Evolutionary conservation across 2,888 invertebrate genomes (phyloP), one percentile per base, ranked within the genome.

Genomic region (Serrognathus titanus): DNA sequence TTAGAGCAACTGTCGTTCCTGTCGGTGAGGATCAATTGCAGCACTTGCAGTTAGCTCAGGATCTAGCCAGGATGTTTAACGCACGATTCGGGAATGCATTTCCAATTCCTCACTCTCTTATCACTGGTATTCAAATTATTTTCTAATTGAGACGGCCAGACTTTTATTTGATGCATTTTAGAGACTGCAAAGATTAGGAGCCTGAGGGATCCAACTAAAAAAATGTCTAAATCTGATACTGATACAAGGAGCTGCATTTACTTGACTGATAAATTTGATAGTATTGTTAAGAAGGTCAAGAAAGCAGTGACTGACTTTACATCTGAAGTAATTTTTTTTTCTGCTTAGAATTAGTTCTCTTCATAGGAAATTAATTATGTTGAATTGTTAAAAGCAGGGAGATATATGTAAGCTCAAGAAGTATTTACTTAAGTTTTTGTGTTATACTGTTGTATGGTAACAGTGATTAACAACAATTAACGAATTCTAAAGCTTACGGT

Each of bases 161-260:
- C 7, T 39, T n/a, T 39, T 12, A 10, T 39, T n/a, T 43, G 16
- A 3, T 2, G 13, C 1, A 63, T 70, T 38, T 65, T 83, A 59
- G 81, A 83, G 41, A 81, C 81, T 69, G 81, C 82, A 53, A 82
- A 88, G 47, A 82, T 98, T 55, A 86, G 86, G 69, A 96, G 94
- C 71, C 80, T 99, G 7, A 83, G 94, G 47, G 88, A 94, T 71
- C 96, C 97, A 0, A 72, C 75, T 0, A 90, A 89, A 71, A 99
- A 99, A 81, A 99, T 99, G 99, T 98, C 98, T 9, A 99, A 99
- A 79, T 98, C 98, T 0, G 92, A 94, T 71, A 72, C 81, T 0
- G 89, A 94, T 78, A 75, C 83, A 0, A 89, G 86, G 70, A 88
- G 91, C 62, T 82, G 92, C 53, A 89, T 99, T 58, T 84, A 88